A percentile compares a stretch with the other conserved stretches of the same genome.
Conservation (phyloP, 2,888 invertebrate species). For the Ormyrus pomaceus region DNA sequence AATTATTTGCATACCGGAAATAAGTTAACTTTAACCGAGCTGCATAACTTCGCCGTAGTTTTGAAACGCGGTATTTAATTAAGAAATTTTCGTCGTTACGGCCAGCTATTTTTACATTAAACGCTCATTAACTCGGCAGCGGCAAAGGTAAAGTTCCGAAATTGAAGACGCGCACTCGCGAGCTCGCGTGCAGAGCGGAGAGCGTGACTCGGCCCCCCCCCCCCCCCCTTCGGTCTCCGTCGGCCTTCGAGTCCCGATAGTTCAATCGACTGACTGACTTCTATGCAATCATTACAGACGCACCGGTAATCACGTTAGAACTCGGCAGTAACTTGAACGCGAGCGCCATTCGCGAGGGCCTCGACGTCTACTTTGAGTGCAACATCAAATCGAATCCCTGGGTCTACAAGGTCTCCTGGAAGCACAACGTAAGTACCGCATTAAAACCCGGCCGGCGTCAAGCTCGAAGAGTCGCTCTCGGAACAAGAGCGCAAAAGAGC, state of each 20-base stretch:
- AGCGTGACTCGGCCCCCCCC: not conserved
- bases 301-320: slow-evolving; percentile 88
- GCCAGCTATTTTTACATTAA: not conserved
- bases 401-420: slow-evolving; percentile 87
- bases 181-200: too few relatives aligned
- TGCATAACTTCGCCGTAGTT: too few relatives aligned
- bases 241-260: not conserved
- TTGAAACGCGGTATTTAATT: too few relatives aligned
- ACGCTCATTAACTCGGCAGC: slow-evolving; percentile 18
- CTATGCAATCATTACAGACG: slow-evolving; percentile 79
- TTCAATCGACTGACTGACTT: slow-evolving; percentile 1
- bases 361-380: slow-evolving; percentile 94
- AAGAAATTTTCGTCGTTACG: too few relatives aligned
- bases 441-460: slow-evolving; percentile 1
- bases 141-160: slow-evolving; percentile 36
- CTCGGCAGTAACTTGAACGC: slow-evolving; percentile 89
- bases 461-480: too few relatives aligned
- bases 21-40: too few relatives aligned
- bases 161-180: slow-evolving; percentile 14
- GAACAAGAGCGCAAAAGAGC: not conserved
- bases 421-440: slow-evolving; percentile 80
- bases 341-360: slow-evolving; percentile 88
- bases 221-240: not conserved
- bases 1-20: too few relatives aligned
- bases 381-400: slow-evolving; percentile 92